Percentiles rank a stretch among this genome's conserved stretches.
Evolutionary conservation across 2,797 vertebrate species (phyloP).

Genomic region (Petrocephalus sullivani): DNA sequence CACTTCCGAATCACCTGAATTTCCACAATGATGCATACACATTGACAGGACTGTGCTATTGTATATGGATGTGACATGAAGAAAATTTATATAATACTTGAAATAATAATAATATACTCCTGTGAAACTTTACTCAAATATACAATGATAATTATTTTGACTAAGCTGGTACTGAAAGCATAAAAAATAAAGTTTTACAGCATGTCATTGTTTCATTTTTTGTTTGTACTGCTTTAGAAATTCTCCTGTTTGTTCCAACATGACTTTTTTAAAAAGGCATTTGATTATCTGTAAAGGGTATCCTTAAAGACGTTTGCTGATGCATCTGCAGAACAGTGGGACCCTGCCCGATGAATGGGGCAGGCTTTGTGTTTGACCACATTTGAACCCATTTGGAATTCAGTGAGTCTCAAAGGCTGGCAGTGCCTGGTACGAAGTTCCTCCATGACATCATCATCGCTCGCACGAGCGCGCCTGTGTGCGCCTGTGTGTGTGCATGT

Average conservation of each 20-base stretch:
- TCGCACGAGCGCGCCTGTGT: no score
- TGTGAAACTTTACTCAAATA: neutral
- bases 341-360: neutral
- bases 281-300: neutral
- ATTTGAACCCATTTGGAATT: conserved; percentile 1
- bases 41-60: neutral
- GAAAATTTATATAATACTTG: neutral
- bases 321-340: neutral
- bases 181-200: neutral
- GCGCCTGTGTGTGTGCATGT: conserved; percentile 9
- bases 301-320: neutral
- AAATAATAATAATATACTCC: neutral
- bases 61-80: no score
- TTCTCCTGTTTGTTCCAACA: neutral
- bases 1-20: neutral
- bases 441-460: neutral
- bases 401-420: neutral
- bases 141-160: neutral
- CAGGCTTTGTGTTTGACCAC: neutral
- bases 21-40: neutral
- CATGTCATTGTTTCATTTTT: neutral
- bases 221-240: neutral
- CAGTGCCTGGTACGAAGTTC: neutral
- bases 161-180: neutral
- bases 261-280: neutral